A percentile compares a stretch with the other conserved stretches of the same genome.
Evolutionary conservation across 2,113 vertebrate genomes (phyloP).

Genomic region (Anarhynchus alexandrinus): DNA sequence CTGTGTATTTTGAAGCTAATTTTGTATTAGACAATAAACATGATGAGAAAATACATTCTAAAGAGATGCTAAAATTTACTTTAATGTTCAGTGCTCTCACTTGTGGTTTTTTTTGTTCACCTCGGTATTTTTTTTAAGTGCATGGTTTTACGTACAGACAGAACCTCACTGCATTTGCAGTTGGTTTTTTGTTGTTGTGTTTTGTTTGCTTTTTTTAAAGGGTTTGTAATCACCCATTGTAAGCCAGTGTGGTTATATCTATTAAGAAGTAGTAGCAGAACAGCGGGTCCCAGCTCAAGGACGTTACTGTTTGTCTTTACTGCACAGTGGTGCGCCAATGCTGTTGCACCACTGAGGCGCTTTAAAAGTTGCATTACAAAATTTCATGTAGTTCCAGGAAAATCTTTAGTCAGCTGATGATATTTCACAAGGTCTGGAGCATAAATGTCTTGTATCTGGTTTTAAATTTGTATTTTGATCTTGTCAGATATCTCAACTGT

Average conservation of each 20-base stretch:
- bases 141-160: neutral
- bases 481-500: neutral
- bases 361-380: neutral
- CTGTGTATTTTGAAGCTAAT: neutral
- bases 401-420: neutral
- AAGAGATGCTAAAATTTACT: neutral
- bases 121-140: neutral
- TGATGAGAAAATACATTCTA: neutral
- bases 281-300: neutral
- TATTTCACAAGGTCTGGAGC: neutral
- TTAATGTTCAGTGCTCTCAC: neutral
- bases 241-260: neutral
- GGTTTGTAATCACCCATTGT: neutral
- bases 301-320: neutral
- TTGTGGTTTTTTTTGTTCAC: neutral
- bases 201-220: neutral
- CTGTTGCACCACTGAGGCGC: neutral
- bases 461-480: neutral
- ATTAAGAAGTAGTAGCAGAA: neutral
- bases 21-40: neutral
- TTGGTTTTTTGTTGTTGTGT: neutral
- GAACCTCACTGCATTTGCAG: neutral
- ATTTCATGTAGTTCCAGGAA: neutral
- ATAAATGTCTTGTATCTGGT: neutral
- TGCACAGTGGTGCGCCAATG: fast-evolving